Evolutionary conservation across 1,140 invertebrate genomes (phyloP), one percentile per base, ranked within the genome.

Genomic region (Scaptomyza graminum): DNA sequence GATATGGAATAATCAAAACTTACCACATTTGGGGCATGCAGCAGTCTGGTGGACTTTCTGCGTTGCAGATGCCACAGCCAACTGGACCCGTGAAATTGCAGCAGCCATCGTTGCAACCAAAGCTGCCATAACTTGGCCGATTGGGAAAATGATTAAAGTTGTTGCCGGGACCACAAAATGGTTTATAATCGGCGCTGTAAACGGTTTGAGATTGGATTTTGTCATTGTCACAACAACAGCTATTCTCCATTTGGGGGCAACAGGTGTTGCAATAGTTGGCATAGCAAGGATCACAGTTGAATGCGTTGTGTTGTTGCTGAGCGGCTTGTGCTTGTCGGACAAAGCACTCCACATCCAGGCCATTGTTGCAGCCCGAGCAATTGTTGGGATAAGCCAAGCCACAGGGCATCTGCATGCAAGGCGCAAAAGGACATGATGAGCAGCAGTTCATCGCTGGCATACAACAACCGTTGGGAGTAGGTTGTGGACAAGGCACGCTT

Each of bases 151-250:
- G 62, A 16, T 71, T 49, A 5, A 69, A 56, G 1, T 47, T 50
- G 22, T 78, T 66, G 63, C 63, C 51, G 1, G 5, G 12, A 0
- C 1, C 3, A 6, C 8, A 1, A 6, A 61, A n/a, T 1, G 74
- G 71, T 4, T 37, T 51, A 15, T 76, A 83, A 18, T 83, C 79
- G 3, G 44, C 46, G 16, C 13, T 15, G 28, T 83, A 83, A 6
- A 83, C 75, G 1, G 65, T 75, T 12, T 64, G 50, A 9, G 5
- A 0, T 11, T 78, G 57, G 7, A 82, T 7, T 2, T 18, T 1
- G 16, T 77, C 79, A n/a, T 72, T 66, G 41, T 7, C 7, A 11
- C 5, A 34, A 1, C 2, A 47, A 18, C 6, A 16, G 1, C 2
- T 5, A 41, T n/a, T 7, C 2, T 16, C n/a, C 55, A 46, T 44